A percentile compares a stretch with the other conserved stretches of the same genome.
Conservation (phyloP, 2,797 vertebrate species). For the Epinephelus coioides region DNA sequence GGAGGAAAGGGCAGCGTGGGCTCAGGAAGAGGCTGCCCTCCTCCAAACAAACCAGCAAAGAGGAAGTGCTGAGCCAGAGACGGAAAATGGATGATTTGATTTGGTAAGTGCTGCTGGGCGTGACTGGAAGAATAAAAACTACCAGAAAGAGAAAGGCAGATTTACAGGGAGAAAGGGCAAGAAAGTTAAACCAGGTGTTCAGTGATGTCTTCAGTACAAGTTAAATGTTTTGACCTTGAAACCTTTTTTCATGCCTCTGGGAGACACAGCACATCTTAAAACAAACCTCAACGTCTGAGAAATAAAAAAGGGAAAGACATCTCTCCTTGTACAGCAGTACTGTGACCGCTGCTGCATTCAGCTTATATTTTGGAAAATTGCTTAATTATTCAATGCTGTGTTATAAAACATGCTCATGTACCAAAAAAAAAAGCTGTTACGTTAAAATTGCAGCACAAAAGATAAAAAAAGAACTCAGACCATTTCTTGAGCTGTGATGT, state of each 20-base stretch:
- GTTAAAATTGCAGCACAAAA: conserved; percentile 10
- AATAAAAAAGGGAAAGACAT: conserved; percentile 24
- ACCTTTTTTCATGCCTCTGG: conserved; percentile 1
- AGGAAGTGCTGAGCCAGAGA: conserved; percentile 6
- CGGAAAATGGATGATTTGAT: conserved; percentile 36
- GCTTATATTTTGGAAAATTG: neutral
- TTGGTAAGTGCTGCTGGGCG: conserved; percentile 13
- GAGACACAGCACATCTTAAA: conserved; percentile 20
- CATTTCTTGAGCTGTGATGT: conserved; percentile 1
- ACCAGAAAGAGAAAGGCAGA: conserved; percentile 7
- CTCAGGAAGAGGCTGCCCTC: conserved; percentile 43
- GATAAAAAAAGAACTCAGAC: neutral
- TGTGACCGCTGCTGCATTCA: conserved; percentile 9
- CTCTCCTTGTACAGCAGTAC: neutral
- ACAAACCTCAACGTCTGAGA: conserved; percentile 19
- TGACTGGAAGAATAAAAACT: conserved; percentile 28
- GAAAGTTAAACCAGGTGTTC: conserved; percentile 6
- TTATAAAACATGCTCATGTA: neutral
- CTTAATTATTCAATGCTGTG: neutral
- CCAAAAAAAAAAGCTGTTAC: neutral
- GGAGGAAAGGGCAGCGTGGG: conserved; percentile 56
- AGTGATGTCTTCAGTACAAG: conserved; percentile 11
- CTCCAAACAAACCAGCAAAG: conserved; percentile 40
- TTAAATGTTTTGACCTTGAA: conserved; percentile 43
- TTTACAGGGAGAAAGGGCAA: neutral